phyloP scores from a whole-genome alignment of 23 tunicate species.

The Clavelina lepadiformis region DNA sequence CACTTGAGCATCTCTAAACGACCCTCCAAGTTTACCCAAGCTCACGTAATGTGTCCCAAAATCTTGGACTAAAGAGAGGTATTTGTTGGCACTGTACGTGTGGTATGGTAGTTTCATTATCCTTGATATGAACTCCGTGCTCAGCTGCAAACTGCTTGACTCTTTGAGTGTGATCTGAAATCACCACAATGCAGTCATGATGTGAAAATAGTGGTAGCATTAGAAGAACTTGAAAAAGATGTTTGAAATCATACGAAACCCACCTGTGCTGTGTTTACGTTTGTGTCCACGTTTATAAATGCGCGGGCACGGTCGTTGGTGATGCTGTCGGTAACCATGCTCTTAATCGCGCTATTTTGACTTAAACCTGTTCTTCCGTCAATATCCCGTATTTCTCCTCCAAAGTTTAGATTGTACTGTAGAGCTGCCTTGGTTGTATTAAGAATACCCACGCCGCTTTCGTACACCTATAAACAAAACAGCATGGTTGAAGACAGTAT shows the following conservation, averaged over 20 bases:
- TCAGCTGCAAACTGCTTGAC: slow-evolving; percentile 26
- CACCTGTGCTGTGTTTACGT: slow-evolving; percentile 32
- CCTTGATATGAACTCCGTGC: slow-evolving; percentile 45
- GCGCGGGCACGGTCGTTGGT: slow-evolving; percentile 5
- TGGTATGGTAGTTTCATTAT: slow-evolving; percentile 59
- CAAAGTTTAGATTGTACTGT: slow-evolving; percentile 35
- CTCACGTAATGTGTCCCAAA: slow-evolving; percentile 90
- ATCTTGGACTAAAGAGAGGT: slow-evolving; percentile 54
- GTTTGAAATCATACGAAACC: not conserved
- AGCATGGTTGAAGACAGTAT: not conserved
- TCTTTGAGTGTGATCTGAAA: slow-evolving; percentile 45
- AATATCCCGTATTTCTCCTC: slow-evolving; percentile 28
- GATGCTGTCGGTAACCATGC: slow-evolving; percentile 5
- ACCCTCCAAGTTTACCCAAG: slow-evolving; percentile 62
- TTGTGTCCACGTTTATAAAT: slow-evolving; percentile 3
- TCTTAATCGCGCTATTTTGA: slow-evolving; percentile 14
- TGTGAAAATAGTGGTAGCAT: not conserved
- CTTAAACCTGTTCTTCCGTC: slow-evolving; percentile 37
- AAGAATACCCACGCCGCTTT: slow-evolving; percentile 30
- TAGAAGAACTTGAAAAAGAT: not conserved
- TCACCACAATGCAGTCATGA: not conserved
- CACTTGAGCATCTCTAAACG: slow-evolving; percentile 25
- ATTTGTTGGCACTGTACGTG: slow-evolving; percentile 48
- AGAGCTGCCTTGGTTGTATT: slow-evolving; percentile 35
- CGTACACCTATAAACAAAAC: slow-evolving; percentile 19